Evolutionary conservation across 2,113 vertebrate species (phyloP), one percentile per base, ranked within the genome.

Genomic region (Microcebus ravelobensis): DNA sequence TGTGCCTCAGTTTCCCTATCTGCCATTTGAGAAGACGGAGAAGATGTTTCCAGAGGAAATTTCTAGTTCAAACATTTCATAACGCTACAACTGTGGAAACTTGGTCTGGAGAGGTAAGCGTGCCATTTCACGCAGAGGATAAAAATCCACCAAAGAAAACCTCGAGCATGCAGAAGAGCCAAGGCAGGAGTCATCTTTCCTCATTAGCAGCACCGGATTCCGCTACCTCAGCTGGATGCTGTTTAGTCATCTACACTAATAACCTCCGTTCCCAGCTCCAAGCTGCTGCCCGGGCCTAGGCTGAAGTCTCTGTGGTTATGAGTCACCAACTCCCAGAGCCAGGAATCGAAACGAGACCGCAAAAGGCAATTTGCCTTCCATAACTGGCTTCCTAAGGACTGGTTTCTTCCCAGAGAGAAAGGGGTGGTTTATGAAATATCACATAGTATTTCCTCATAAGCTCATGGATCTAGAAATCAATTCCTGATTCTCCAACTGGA

Each of bases 271-370:
- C 90, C 63, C 95, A 89, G 63, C 92, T 89, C 74, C 92, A 86
- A 73, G 85, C 89, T 77, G 29, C 89, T 12, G 39, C 87, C 91
- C 61, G 93, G 90, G 76, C 67, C 90, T 79, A 74, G 83, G 83
- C 83, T 96, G 87, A 96, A 94, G 95, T 76, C 87, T n/a, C 87
- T 97, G 94, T 96, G 97, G 97, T 97, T 97, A 91, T 98, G 98
- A 98, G 92, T 98, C 98, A 98, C 6, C 34, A 68, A 45, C 79
- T 89, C 74, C 65, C 68, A 70, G 55, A 61, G 96, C 96, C 96
- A 98, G 96, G 83, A 98, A 97, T 97, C 36, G 8, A 36, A 95
- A 96, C 1, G 2, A 90, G 74, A 84, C 74, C 68, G 0, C 8
- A 1, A 87, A 91, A 97, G 86, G 61, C 88, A 63, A 73, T 87